A percentile compares a stretch with the other conserved stretches of the same genome.
phyloP scores from a whole-genome alignment of 2,888 invertebrate species.

The Odontocerum albicorne region DNA sequence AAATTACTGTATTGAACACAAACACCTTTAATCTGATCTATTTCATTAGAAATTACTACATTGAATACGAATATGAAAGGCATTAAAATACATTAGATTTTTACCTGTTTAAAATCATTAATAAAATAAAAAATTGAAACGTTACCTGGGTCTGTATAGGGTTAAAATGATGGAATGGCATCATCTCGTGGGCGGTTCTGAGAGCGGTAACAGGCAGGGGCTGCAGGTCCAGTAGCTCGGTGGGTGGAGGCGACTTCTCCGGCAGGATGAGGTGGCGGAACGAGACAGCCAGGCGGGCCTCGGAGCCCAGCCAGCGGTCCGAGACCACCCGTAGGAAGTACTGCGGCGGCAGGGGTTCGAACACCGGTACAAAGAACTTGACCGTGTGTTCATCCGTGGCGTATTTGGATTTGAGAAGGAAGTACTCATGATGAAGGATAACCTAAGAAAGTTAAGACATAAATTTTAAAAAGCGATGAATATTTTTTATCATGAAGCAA shows the following conservation, averaged over 20 bases:
- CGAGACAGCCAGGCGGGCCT: constrained; percentile 94
- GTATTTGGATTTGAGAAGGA: constrained; percentile 93
- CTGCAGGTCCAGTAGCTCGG: constrained; percentile 94
- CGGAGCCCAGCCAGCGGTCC: constrained; percentile 91
- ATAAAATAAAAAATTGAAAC: too few relatives aligned
- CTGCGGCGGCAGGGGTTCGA: constrained; percentile 97
- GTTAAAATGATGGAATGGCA: constrained; percentile 92
- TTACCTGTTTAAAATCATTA: too few relatives aligned
- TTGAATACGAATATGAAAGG: too few relatives aligned
- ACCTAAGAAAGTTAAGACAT: constrained; percentile 44
- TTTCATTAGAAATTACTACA: too few relatives aligned
- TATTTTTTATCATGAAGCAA: too few relatives aligned
- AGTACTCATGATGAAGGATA: constrained; percentile 93
- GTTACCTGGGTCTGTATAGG: constrained; percentile 92
- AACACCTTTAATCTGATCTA: too few relatives aligned
- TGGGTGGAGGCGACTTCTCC: constrained; percentile 97
- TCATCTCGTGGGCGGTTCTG: constrained; percentile 82
- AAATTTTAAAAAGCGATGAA: not conserved
- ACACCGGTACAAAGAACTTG: constrained; percentile 98
- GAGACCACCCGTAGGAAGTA: constrained; percentile 93
- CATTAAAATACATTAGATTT: too few relatives aligned
- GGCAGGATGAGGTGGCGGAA: constrained; percentile 96
- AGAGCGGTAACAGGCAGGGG: constrained; percentile 94
- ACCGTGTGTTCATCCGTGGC: constrained; percentile 92
- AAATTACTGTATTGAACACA: too few relatives aligned